Base-by-base conservation (phyloP, 2,113 vertebrate species). In the Struthidea cinerea region DNA sequence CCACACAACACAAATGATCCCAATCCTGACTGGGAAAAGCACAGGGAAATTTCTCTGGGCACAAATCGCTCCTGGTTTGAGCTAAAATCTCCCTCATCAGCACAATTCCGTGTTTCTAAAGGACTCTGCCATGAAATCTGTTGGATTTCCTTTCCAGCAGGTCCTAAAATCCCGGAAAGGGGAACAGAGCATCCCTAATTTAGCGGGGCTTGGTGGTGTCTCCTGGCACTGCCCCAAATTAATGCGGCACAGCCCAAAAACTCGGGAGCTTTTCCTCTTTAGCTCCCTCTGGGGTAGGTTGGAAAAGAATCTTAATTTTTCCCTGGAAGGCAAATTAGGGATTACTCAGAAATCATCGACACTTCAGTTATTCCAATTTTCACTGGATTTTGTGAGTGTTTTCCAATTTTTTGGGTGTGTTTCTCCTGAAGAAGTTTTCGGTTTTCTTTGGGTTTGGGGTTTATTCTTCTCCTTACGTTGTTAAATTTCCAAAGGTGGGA, bases 91-190 rank as follows among this genome's bases (percentile, higher is more conserved):
- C 84, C 56, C 73, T 73, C 81, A 56, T 77, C 56, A 89, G 46
- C 50, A 57, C 50, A 44, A 13, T 57, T 65, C 47, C 39, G 39
- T 32, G 79, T 92, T 82, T 82, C 64, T 60, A 28, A 74, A 90
- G 60, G 23, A 0, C 26, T 35, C 70, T 41, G 56, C 69, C 75
- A 53, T 61, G 56, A 85, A 79, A 35, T 5, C 19, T 14, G 39
- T 57, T 70, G 75, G 56, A 27, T 94, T 94, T 90, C 60, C 86
- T 75, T 75, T 57, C 60, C 74, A 77, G 69, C 16, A 2, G 30
- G 82, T 82, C 65, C 50, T 90, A 81, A 96, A 90, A 84, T 84
- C 82, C 73, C 4, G n/a, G 91, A 82, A 96, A 93, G 89, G 63
- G 92, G 82, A 90, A 37, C 82, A 87, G 59, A 89, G 47, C 16